Conservation (phyloP, 2,113 vertebrate species). For the Leuciscus idus region DNA sequence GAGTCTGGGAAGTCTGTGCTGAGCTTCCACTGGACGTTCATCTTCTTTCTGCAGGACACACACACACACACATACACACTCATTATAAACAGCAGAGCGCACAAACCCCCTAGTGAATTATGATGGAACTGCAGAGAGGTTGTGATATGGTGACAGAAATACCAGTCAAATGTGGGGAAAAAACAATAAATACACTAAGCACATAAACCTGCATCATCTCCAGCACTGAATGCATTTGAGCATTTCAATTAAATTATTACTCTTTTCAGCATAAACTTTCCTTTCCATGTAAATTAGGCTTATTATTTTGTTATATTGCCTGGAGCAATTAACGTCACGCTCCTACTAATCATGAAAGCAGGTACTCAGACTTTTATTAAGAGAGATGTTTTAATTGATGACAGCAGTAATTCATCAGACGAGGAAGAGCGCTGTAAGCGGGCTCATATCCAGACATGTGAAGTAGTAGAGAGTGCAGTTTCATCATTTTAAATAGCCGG, state of each 20-base stretch:
- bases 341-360: not conserved
- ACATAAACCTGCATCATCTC: not conserved
- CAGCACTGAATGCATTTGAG: not conserved
- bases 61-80: constrained; percentile 4
- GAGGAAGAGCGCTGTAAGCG: not conserved
- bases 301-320: not conserved
- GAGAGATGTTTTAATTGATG: not conserved
- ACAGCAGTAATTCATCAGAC: not conserved
- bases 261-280: not conserved
- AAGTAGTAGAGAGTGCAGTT: not conserved
- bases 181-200: not conserved
- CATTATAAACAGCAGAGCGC: constrained; percentile 11
- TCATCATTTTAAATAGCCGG: not conserved
- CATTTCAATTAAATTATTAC: not conserved
- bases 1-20: constrained; percentile 81
- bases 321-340: not conserved
- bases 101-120: not conserved
- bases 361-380: not conserved
- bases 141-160: not conserved
- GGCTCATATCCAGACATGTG: not conserved
- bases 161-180: not conserved
- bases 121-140: not conserved
- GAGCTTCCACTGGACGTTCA: constrained; percentile 71
- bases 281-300: not conserved
- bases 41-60: constrained; percentile 45